phyloP scores from a whole-genome alignment of 2,888 invertebrate genomes.

The Venusia cambrica region DNA sequence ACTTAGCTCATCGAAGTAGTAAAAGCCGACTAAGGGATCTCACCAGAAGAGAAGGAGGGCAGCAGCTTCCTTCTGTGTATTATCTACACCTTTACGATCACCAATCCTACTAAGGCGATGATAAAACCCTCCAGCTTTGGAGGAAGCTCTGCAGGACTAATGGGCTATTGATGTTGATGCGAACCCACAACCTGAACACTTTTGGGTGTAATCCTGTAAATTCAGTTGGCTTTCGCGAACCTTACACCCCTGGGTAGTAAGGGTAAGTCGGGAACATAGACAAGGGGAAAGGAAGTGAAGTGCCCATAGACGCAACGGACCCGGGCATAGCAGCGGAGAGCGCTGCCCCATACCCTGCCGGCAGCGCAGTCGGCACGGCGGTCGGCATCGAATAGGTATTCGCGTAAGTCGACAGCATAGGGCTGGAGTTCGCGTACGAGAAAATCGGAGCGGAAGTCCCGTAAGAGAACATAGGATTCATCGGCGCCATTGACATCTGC shows the following conservation, averaged over 20 bases:
- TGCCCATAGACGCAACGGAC: constrained; percentile 37
- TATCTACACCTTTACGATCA: too few species aligned
- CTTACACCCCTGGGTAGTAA: constrained; percentile 31
- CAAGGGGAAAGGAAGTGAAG: constrained; percentile 53
- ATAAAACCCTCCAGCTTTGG: too few species aligned
- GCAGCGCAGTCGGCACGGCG: constrained; percentile 52
- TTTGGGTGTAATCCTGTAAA: too few species aligned
- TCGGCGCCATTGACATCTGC: constrained; percentile 51
- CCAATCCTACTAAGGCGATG: too few species aligned
- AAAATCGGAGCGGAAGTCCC: constrained; percentile 67
- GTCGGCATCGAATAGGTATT: constrained; percentile 44
- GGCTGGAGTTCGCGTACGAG: constrained; percentile 62
- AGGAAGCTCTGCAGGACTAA: too few species aligned
- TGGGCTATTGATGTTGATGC: too few species aligned
- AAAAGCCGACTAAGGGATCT: too few species aligned
- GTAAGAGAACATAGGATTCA: constrained; percentile 77
- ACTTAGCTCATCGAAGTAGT: too few species aligned
- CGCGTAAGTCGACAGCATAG: constrained; percentile 59
- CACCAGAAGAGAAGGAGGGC: too few species aligned
- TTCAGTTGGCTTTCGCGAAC: constrained; percentile 1
- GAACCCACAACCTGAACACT: too few species aligned
- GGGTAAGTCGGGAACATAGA: constrained; percentile 69
- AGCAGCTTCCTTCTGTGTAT: too few species aligned
- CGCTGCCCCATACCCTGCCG: constrained; percentile 58
- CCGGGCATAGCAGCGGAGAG: constrained; percentile 52